phyloP scores from a whole-genome alignment of 2,888 invertebrate species.

The Philaethria dido region DNA sequence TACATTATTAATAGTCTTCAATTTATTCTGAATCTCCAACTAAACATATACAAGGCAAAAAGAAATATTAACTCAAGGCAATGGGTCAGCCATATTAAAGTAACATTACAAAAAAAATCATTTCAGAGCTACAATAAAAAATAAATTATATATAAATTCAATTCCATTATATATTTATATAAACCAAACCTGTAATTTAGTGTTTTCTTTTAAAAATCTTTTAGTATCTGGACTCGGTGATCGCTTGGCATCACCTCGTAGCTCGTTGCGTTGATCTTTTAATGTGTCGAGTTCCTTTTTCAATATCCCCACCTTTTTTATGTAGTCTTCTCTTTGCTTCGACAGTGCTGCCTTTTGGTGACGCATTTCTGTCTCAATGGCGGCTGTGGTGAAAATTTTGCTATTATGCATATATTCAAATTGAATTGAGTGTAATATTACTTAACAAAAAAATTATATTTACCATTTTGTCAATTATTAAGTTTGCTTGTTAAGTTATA shows the following conservation, averaged over 20 bases:
- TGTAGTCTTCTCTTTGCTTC: constrained; percentile 92
- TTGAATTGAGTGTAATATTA: constrained; percentile 48
- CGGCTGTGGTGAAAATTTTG: constrained; percentile 66
- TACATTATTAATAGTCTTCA: constrained; percentile 93
- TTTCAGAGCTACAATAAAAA: constrained; percentile 44
- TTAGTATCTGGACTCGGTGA: constrained; percentile 91
- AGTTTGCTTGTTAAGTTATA: constrained; percentile 7
- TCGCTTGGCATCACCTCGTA: constrained; percentile 86
- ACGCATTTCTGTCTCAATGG: constrained; percentile 91
- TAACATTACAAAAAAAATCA: constrained; percentile 49
- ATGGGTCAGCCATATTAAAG: not conserved
- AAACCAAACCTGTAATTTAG: constrained; percentile 90
- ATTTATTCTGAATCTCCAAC: constrained; percentile 90
- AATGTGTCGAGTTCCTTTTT: constrained; percentile 91
- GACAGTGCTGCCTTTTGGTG: constrained; percentile 92
- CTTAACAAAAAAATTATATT: constrained; percentile 18
- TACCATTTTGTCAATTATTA: not conserved
- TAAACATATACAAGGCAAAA: constrained; percentile 63
- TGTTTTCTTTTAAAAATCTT: constrained; percentile 91
- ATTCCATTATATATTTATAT: constrained; percentile 21
- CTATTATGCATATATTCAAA: not conserved
- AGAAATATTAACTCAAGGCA: constrained; percentile 42
- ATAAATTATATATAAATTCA: not conserved
- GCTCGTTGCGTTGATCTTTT: constrained; percentile 90
- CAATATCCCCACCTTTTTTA: constrained; percentile 88